Evolutionary conservation across 2,113 vertebrate species (phyloP), one percentile per base, ranked within the genome.

Genomic region (Melanocharis versteri): DNA sequence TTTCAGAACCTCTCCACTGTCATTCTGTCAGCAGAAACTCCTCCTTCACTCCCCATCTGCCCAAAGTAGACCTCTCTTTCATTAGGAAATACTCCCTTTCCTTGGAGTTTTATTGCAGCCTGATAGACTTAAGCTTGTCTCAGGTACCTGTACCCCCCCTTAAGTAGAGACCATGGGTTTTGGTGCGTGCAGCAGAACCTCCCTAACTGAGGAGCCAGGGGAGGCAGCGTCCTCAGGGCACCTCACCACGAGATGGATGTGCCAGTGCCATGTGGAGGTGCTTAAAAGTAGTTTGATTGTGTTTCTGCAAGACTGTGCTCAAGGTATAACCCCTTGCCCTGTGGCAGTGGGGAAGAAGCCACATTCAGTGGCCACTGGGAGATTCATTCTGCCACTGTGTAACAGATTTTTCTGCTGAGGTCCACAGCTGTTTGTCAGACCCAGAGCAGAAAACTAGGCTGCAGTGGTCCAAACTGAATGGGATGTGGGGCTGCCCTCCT

Each of bases 201-300:
- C 40, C 27, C 35, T 37, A 20, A 20, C 13, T 0, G 0, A 51
- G 39, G 14, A 92, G 13, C 13, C 33, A 15, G 57, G 33, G 37
- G 9, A 61, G n/a, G n/a, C 31, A 40, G 6, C 47, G 54, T 20
- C 24, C 42, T 66, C 20, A 12, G 66, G 61, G 8, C 33, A 68
- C 1, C 6, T 71, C 61, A 75, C 8, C 0, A 1, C 23, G 15
- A 35, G 19, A 28, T 8, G 2, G 16, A 19, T 33, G 65, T 15
- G 35, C 27, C 45, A 15, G 10, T 51, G 91, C 28, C 42, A 13
- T 2, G 6, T 23, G 40, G 27, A 64, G 54, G n/a, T 50, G n/a
- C 33, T 51, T 60, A 51, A 64, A 87, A 81, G 58, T 16, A n/a
- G 15, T 61, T 61, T 53, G 33, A 11, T 45, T 28, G 13, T 44